Percentiles rank a stretch among this genome's conserved stretches.
These are phyloP conservation scores for Scolopax rusticola DNA, from an alignment of 2,797 vertebrate genomes.

Conservation along the genomic window DNA sequence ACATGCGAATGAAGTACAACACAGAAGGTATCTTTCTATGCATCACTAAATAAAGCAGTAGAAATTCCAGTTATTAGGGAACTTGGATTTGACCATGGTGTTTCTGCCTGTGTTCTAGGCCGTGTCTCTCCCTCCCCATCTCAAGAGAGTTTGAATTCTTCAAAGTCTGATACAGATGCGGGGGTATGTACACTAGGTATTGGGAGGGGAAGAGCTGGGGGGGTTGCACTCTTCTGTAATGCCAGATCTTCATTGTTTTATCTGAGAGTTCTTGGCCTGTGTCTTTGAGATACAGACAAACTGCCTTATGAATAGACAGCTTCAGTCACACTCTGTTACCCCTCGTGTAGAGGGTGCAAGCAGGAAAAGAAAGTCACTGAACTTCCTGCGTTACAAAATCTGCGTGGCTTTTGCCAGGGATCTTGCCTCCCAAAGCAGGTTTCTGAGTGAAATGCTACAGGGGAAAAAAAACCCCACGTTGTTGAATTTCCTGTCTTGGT, in stretches of 20 bases:
- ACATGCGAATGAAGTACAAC: conserved; percentile 99
- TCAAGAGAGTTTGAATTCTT: conserved; percentile 98
- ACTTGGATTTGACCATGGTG: neutral
- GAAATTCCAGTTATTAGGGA: neutral
- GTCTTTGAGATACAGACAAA: neutral
- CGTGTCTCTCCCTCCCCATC: conserved; percentile 98
- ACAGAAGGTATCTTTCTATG: conserved; percentile 87
- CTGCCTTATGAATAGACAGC: neutral
- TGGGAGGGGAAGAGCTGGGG: neutral
- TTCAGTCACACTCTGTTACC: neutral
- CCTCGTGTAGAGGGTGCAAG: accelerated
- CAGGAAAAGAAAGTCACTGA: neutral
- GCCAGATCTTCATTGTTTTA: neutral
- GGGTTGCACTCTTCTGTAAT: neutral
- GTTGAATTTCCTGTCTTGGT: neutral
- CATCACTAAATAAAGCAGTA: neutral
- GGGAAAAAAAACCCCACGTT: neutral
- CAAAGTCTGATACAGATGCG: conserved; percentile 96
- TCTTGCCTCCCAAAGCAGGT: neutral
- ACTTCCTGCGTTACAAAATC: neutral
- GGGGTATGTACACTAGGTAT: conserved; percentile 81
- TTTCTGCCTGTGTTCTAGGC: conserved; percentile 79
- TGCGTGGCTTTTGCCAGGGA: neutral
- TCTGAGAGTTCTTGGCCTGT: neutral
- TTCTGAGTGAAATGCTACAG: neutral